A percentile compares a stretch with the other conserved stretches of the same genome.
Evolutionary conservation across 1,140 invertebrate species (phyloP).

Genomic region (Bicyclus anynana): DNA sequence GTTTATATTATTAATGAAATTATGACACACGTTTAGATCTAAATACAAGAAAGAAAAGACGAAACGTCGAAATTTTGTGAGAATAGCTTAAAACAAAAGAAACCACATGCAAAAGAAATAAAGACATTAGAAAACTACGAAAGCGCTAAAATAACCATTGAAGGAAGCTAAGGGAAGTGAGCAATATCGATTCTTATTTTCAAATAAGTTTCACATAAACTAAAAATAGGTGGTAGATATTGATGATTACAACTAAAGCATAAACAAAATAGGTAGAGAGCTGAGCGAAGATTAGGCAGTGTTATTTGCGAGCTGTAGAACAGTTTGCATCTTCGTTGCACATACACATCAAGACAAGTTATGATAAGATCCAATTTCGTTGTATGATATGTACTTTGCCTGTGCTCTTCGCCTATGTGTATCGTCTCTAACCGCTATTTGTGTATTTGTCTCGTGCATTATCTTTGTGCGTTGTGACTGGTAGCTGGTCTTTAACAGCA

Average conservation of each 20-base stretch:
- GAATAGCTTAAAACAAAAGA: slow-evolving; percentile 6
- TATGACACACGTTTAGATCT: neutral
- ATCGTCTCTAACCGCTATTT: slow-evolving; percentile 27
- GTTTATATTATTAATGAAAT: slow-evolving; percentile 3
- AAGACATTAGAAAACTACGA: slow-evolving; percentile 13
- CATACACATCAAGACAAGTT: slow-evolving; percentile 11
- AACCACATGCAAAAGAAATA: slow-evolving; percentile 10
- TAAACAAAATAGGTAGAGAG: slow-evolving; percentile 64
- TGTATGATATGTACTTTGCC: slow-evolving; percentile 33
- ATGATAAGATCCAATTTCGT: slow-evolving; percentile 17
- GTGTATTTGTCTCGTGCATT: slow-evolving; percentile 43
- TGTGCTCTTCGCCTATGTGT: slow-evolving; percentile 51
- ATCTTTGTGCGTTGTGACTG: slow-evolving; percentile 38
- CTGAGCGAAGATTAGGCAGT: slow-evolving; percentile 71
- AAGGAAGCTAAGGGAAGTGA: neutral
- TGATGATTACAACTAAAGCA: slow-evolving; percentile 50
- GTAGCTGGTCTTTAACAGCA: slow-evolving; percentile 69
- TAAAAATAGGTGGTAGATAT: neutral
- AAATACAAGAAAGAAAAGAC: neutral
- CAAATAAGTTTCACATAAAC: slow-evolving; percentile 3
- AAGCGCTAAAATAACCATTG: slow-evolving; percentile 6
- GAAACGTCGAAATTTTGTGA: neutral
- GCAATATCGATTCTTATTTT: slow-evolving; percentile 5
- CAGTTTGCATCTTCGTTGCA: slow-evolving; percentile 41
- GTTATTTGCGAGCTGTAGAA: slow-evolving; percentile 69